Evolutionary conservation across 2,113 vertebrate genomes (phyloP).

Genomic region (Thamnaconus septentrionalis): DNA sequence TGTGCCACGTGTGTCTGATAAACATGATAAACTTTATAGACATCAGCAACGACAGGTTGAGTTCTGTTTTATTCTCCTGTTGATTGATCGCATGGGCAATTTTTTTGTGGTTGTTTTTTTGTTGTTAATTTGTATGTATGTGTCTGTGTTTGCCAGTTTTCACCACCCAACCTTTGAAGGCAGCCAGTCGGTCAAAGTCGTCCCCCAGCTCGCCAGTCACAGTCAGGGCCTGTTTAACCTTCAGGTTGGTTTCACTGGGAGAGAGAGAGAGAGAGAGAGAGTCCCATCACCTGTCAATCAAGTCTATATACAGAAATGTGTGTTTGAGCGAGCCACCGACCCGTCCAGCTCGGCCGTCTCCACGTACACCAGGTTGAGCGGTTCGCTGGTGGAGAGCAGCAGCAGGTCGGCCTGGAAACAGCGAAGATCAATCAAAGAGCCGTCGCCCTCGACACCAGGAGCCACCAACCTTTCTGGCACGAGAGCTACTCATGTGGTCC

Average conservation of each 20-base stretch:
- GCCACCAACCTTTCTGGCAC: no score
- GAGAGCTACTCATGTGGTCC: no score
- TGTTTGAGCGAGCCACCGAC: slow-evolving; percentile 53
- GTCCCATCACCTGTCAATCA: no score
- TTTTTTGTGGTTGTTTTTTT: no score
- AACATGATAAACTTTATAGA: no score
- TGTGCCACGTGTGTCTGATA: no score
- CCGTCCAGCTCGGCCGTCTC: slow-evolving; percentile 93
- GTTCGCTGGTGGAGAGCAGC: slow-evolving; percentile 90
- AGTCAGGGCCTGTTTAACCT: slow-evolving; percentile 86
- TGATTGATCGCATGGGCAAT: no score
- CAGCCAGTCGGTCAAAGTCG: slow-evolving; percentile 50
- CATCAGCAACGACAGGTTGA: no score
- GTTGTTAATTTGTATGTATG: no score
- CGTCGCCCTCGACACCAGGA: no score
- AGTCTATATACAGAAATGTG: no score
- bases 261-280: neutral
- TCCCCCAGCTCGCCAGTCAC: slow-evolving; percentile 84
- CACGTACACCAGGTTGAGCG: slow-evolving; percentile 90
- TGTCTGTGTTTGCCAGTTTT: slow-evolving; percentile 44
- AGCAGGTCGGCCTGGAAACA: slow-evolving; percentile 87
- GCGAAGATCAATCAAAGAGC: slow-evolving; percentile 47
- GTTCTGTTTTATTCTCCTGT: no score
- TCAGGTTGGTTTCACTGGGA: slow-evolving; percentile 90
- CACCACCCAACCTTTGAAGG: slow-evolving; percentile 86